These are phyloP conservation scores for Beris morrisii DNA, from an alignment of 2,888 invertebrate genomes.

Conservation along the genomic window DNA sequence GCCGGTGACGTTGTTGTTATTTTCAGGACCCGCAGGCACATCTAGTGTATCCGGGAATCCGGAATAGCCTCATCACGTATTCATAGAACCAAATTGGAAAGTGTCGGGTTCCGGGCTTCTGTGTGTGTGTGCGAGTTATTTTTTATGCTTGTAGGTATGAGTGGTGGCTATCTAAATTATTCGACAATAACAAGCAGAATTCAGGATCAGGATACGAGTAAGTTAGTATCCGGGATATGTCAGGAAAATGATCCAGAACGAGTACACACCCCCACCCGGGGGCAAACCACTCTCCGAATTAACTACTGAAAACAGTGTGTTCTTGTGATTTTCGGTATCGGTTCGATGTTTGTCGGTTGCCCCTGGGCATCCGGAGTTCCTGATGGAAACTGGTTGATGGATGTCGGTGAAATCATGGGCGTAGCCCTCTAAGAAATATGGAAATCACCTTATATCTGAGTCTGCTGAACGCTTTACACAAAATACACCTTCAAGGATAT, in stretches of 20 bases:
- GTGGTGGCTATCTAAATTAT: background rate
- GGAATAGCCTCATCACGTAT: conserved; percentile 44
- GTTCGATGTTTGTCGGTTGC: conserved; percentile 26
- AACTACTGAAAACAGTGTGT: conserved; percentile 36
- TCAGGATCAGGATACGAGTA: conserved; percentile 3
- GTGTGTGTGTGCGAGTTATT: conserved; percentile 10
- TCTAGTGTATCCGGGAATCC: conserved; percentile 14
- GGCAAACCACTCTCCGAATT: conserved; percentile 29
- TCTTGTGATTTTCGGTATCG: conserved; percentile 35
- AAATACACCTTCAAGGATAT: no score
- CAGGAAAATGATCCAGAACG: conserved; percentile 14
- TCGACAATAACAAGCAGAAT: no score
- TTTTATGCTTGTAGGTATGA: conserved; percentile 12
- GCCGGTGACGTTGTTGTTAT: conserved; percentile 14
- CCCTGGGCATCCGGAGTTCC: conserved; percentile 4
- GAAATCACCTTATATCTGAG: background rate
- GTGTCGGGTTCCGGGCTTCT: conserved; percentile 34
- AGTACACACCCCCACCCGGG: conserved; percentile 36
- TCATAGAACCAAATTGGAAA: conserved; percentile 44
- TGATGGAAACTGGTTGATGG: conserved; percentile 13
- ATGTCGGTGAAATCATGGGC: background rate
- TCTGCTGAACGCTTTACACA: no score
- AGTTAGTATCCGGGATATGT: conserved; percentile 4
- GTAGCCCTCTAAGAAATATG: conserved; percentile 7
- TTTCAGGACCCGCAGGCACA: conserved; percentile 9